Conservation (phyloP, 2,888 invertebrate genomes). For the Biston stratarius region DNA sequence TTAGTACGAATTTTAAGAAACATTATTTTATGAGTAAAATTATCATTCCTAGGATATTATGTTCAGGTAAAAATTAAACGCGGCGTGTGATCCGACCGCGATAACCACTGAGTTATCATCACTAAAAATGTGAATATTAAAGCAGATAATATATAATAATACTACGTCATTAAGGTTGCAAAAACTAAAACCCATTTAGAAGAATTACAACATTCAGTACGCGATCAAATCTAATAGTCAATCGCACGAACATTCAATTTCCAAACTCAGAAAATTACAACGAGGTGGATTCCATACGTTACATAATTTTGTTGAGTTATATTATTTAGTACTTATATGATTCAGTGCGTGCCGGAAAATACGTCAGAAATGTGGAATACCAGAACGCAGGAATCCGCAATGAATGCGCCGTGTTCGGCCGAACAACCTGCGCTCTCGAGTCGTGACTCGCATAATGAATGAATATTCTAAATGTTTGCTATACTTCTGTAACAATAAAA, state of each 20-base stretch:
- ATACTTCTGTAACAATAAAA: background rate
- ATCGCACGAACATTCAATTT: slow-evolving; percentile 17
- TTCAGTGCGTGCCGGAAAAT: slow-evolving; percentile 30
- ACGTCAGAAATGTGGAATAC: slow-evolving; percentile 42
- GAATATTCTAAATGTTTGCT: slow-evolving; percentile 16
- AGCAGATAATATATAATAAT: too few species aligned
- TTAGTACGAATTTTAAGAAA: background rate
- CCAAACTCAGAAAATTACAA: slow-evolving; percentile 26
- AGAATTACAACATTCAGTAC: slow-evolving; percentile 12
- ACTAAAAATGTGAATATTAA: too few species aligned
- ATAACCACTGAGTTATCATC: too few species aligned
- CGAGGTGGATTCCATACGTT: slow-evolving; percentile 21
- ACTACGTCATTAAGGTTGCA: too few species aligned
- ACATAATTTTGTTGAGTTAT: slow-evolving; percentile 8
- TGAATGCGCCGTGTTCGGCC: slow-evolving; percentile 54
- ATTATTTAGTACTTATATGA: slow-evolving; percentile 4
- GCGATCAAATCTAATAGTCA: slow-evolving; percentile 15
- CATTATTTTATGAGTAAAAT: too few species aligned
- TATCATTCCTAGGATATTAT: too few species aligned
- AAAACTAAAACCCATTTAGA: background rate
- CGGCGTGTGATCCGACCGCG: too few species aligned
- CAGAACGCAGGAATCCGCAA: slow-evolving; percentile 36
- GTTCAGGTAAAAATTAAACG: too few species aligned
- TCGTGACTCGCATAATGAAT: slow-evolving; percentile 60
- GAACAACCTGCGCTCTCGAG: slow-evolving; percentile 57